phyloP scores from a whole-genome alignment of 2,113 vertebrate genomes.

The Pelodiscus sinensis region DNA sequence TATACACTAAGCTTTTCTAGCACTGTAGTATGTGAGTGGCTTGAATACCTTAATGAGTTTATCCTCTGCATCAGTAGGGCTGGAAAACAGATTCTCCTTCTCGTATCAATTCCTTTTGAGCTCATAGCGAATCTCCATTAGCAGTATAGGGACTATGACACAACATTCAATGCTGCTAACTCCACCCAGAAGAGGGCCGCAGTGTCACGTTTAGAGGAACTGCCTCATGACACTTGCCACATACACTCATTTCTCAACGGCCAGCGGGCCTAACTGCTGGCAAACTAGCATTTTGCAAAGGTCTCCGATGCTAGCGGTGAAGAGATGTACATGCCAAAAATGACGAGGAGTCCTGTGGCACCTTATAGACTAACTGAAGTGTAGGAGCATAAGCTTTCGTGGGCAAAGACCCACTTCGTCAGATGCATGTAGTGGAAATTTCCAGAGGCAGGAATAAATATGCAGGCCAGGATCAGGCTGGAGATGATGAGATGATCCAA shows the following conservation, averaged over 20 bases:
- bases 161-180: background rate
- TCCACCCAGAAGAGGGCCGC: background rate
- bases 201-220: background rate
- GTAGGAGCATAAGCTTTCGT: too few species aligned
- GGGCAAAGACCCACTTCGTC: too few species aligned
- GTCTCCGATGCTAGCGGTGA: background rate
- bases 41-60: background rate
- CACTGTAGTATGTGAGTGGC: background rate
- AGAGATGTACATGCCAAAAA: background rate
- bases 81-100: background rate
- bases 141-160: background rate
- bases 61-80: background rate
- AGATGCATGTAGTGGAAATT: too few species aligned
- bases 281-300: background rate
- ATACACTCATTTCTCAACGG: background rate
- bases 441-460: too few species aligned
- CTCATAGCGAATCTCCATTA: background rate
- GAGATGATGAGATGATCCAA: too few species aligned
- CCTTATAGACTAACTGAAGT: too few species aligned
- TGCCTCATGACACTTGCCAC: background rate
- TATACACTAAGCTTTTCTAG: background rate
- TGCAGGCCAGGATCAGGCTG: too few species aligned
- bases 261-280: rapidly evolving
- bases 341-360: too few species aligned
- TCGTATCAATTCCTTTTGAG: background rate